These are phyloP conservation scores for Drosophila pseudoobscura DNA, from an alignment of 1,140 invertebrate species.

Conservation along the genomic window DNA sequence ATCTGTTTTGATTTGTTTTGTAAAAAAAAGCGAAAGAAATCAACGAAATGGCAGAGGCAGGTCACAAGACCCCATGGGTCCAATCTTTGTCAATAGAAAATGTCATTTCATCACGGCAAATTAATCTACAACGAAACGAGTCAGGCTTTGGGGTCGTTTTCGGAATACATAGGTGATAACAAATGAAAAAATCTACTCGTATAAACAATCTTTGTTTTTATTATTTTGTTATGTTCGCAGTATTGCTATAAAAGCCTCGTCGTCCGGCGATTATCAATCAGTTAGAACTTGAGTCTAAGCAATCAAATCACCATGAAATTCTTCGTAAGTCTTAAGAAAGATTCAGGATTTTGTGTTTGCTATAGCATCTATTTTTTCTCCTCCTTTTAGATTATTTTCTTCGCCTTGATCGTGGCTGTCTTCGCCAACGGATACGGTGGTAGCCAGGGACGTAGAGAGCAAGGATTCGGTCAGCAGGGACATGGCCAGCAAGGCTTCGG, in stretches of 20 bases:
- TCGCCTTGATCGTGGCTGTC: slow-evolving; percentile 47
- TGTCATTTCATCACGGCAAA: no score
- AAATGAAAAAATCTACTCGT: no score
- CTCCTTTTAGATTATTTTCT: slow-evolving; percentile 45
- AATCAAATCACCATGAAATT: slow-evolving; percentile 47
- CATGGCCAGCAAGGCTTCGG: slow-evolving; percentile 20
- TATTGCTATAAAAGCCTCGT: slow-evolving; percentile 33
- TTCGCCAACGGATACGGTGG: slow-evolving; percentile 31
- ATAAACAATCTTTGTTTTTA: neutral
- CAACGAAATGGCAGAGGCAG: no score
- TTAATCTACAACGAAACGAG: no score
- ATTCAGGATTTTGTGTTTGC: neutral
- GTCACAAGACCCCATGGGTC: no score
- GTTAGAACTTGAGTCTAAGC: slow-evolving; percentile 34
- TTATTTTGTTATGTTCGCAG: slow-evolving; percentile 21
- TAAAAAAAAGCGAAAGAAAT: no score
- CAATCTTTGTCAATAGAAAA: no score
- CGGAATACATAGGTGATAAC: no score
- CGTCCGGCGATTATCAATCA: neutral
- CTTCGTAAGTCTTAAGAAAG: slow-evolving; percentile 36
- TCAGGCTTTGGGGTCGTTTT: no score
- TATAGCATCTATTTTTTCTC: neutral
- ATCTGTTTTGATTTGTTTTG: neutral
- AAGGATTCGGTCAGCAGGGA: slow-evolving; percentile 12
- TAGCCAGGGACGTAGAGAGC: slow-evolving; percentile 26